These are phyloP conservation scores for Oopsacas minuta DNA, from an alignment of 37 sponge, comb jelly and placozoan species.

Conservation along the genomic window DNA sequence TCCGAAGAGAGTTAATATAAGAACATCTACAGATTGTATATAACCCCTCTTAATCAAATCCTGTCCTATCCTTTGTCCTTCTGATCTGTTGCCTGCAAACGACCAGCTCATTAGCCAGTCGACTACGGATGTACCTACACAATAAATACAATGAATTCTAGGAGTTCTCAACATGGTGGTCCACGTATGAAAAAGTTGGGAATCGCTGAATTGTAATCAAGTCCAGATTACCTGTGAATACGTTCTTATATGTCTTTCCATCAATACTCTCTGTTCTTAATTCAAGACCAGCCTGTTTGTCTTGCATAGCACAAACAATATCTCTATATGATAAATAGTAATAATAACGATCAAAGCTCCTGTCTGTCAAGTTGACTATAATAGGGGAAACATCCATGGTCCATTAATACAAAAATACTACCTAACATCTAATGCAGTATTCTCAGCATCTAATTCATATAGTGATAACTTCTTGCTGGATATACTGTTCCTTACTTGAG, in stretches of 20 bases:
- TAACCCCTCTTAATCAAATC: neutral
- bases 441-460: neutral
- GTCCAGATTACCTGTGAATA: slow-evolving; percentile 18
- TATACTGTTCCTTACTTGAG: neutral
- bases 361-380: no score
- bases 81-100: neutral
- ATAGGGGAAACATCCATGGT: no score
- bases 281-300: neutral
- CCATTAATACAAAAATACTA: neutral
- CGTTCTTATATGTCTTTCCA: neutral
- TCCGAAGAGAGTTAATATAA: neutral
- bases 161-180: no score
- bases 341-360: no score
- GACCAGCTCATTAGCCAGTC: slow-evolving; percentile 4
- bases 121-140: neutral
- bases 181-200: no score
- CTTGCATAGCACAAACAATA: neutral
- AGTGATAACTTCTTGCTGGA: neutral
- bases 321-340: neutral
- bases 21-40: neutral
- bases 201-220: no score
- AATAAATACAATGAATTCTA: no score
- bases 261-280: neutral
- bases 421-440: neutral
- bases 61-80: neutral